These are phyloP conservation scores for Zophobas atratus DNA, from an alignment of 1,140 invertebrate species.

Conservation along the genomic window DNA sequence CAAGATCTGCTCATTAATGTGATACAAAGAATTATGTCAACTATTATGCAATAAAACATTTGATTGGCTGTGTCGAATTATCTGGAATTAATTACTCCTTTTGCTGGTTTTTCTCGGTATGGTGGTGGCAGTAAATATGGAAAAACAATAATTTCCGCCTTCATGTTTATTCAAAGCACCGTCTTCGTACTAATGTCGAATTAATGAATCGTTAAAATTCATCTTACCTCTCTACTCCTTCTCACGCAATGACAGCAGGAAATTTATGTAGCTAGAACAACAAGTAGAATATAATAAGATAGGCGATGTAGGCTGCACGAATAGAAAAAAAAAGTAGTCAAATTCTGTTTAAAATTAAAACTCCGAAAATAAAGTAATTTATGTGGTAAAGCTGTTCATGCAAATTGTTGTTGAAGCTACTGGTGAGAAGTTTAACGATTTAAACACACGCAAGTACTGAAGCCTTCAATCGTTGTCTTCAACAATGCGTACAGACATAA, in stretches of 20 bases:
- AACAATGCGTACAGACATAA: constrained; percentile 1
- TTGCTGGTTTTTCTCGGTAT: no score
- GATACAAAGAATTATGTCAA: no score
- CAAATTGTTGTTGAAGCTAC: constrained; percentile 52
- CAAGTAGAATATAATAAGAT: constrained; percentile 29
- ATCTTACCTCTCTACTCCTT: constrained; percentile 13
- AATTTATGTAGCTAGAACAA: constrained; percentile 1
- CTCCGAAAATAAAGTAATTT: no score
- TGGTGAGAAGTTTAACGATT: constrained; percentile 52
- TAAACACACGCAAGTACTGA: constrained; percentile 39
- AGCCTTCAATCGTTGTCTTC: constrained; percentile 23
- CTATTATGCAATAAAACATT: no score
- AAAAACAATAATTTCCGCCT: no score
- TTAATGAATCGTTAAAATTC: constrained; percentile 37
- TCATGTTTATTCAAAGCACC: not conserved
- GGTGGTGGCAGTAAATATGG: no score
- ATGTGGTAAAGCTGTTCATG: constrained; percentile 24
- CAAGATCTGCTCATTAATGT: no score
- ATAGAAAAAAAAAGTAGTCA: no score
- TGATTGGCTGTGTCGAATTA: no score
- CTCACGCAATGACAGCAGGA: constrained; percentile 14
- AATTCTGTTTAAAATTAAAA: no score
- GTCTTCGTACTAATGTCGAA: not conserved
- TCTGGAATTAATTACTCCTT: no score
- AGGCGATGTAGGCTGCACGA: no score